phyloP scores from a whole-genome alignment of 2,113 vertebrate species.

The Morone chrysops region DNA sequence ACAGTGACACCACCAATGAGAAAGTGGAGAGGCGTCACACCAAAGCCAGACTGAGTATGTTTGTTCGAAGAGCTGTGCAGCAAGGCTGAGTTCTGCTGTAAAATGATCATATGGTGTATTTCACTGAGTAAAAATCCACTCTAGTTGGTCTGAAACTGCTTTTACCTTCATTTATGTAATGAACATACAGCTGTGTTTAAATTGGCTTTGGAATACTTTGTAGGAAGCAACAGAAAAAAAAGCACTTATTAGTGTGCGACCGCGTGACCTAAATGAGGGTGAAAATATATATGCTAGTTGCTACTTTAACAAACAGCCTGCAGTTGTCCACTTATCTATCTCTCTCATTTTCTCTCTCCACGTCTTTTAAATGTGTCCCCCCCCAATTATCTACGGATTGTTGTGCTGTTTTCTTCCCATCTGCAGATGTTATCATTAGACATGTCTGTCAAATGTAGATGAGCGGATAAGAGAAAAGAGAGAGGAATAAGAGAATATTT shows the following conservation, averaged over 20 bases:
- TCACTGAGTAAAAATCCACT: conserved; percentile 37
- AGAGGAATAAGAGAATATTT: conserved; percentile 48
- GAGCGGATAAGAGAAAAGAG: conserved; percentile 60
- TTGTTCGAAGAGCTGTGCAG: conserved; percentile 10
- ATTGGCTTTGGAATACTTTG: conserved; percentile 62
- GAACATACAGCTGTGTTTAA: conserved; percentile 62
- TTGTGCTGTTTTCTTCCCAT: conserved; percentile 71
- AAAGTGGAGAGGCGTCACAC: not conserved
- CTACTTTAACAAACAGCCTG: conserved; percentile 54
- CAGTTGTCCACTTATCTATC: conserved; percentile 68
- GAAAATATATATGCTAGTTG: conserved; percentile 69
- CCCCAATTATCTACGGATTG: conserved; percentile 82
- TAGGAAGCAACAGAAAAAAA: conserved; percentile 33
- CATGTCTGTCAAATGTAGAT: conserved; percentile 78
- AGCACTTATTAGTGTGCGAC: conserved; percentile 57
- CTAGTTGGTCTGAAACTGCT: conserved; percentile 22
- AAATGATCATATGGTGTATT: conserved; percentile 4
- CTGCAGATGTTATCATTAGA: conserved; percentile 78
- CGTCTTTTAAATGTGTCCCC: conserved; percentile 42
- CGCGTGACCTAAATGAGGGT: conserved; percentile 75
- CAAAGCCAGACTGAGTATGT: conserved; percentile 6
- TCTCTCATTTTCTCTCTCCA: conserved; percentile 44
- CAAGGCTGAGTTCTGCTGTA: conserved; percentile 42
- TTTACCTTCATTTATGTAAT: conserved; percentile 67
- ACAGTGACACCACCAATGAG: not conserved